These are phyloP conservation scores for Lapara coniferarum DNA, from an alignment of 2,888 invertebrate species.

Conservation along the genomic window DNA sequence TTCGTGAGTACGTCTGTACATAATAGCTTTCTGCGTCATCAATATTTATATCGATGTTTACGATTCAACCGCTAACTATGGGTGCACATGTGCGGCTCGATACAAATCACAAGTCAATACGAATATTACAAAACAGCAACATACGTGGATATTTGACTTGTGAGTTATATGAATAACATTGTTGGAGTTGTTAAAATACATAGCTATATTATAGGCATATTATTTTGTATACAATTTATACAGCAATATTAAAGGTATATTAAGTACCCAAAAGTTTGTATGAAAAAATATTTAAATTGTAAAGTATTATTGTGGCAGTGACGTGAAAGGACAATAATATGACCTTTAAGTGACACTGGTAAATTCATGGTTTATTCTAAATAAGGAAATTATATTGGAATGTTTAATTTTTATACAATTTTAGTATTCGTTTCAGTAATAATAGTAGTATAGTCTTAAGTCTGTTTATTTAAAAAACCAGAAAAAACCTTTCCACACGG, in stretches of 20 bases:
- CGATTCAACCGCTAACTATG: conserved; percentile 65
- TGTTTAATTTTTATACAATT: background rate
- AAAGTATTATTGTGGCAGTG: background rate
- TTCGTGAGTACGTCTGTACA: conserved; percentile 73
- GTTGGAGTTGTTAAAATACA: background rate
- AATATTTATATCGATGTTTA: conserved; percentile 78
- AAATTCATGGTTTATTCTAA: background rate
- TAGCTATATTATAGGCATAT: background rate
- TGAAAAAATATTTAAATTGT: background rate
- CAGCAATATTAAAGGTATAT: too few species aligned
- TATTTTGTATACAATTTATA: too few species aligned
- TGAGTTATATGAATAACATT: background rate
- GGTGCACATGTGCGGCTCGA: conserved; percentile 60
- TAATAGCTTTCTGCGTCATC: conserved; percentile 76
- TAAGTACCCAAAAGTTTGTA: too few species aligned
- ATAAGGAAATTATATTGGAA: background rate
- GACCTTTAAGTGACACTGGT: background rate
- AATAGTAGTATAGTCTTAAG: background rate
- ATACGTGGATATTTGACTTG: background rate
- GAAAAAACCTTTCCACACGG: background rate
- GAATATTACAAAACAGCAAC: conserved; percentile 20
- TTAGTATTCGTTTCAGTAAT: background rate
- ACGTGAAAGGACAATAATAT: background rate
- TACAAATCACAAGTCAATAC: conserved; percentile 51
- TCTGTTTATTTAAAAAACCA: background rate